Conservation (phyloP, 2,888 invertebrate species). For the Leptothorax acervorum region DNA sequence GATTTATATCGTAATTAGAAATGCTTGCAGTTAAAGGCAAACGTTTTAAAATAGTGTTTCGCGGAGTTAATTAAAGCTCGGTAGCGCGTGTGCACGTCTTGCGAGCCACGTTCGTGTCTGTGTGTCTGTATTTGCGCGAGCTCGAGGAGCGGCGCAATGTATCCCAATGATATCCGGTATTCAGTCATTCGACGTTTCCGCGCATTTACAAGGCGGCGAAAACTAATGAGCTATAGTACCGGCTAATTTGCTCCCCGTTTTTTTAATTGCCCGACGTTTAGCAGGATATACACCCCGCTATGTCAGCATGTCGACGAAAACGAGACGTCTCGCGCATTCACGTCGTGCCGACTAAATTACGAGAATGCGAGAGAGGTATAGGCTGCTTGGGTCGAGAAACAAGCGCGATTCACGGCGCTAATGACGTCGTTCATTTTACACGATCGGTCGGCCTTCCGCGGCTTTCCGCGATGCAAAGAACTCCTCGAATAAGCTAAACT, state of each 20-base stretch:
- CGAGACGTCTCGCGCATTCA: constrained; percentile 53
- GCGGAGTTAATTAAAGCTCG: constrained; percentile 67
- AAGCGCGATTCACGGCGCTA: constrained; percentile 67
- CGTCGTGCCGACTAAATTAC: constrained; percentile 38
- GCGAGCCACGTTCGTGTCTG: constrained; percentile 15
- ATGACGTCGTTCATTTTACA: constrained; percentile 70
- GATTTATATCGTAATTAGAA: constrained; percentile 69
- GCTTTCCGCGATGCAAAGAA: constrained; percentile 10
- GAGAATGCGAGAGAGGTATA: constrained; percentile 23
- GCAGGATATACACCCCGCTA: constrained; percentile 35
- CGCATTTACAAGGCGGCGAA: constrained; percentile 60
- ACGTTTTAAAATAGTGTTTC: constrained; percentile 68
- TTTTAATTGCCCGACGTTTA: constrained; percentile 77
- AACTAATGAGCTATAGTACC: constrained; percentile 77
- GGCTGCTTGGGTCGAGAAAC: constrained; percentile 10
- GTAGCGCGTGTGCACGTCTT: constrained; percentile 13
- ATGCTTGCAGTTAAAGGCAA: constrained; percentile 53
- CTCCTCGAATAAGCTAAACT: constrained; percentile 2
- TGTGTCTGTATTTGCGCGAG: constrained; percentile 1
- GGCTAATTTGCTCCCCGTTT: constrained; percentile 74
- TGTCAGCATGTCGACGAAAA: constrained; percentile 39
- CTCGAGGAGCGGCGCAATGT: constrained; percentile 56
- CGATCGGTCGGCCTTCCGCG: constrained; percentile 47
- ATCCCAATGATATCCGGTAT: constrained; percentile 60
- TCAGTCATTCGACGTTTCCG: constrained; percentile 59